Evolutionary conservation across 2,888 invertebrate species (phyloP).

Genomic region (Kryphioiulus occultus): DNA sequence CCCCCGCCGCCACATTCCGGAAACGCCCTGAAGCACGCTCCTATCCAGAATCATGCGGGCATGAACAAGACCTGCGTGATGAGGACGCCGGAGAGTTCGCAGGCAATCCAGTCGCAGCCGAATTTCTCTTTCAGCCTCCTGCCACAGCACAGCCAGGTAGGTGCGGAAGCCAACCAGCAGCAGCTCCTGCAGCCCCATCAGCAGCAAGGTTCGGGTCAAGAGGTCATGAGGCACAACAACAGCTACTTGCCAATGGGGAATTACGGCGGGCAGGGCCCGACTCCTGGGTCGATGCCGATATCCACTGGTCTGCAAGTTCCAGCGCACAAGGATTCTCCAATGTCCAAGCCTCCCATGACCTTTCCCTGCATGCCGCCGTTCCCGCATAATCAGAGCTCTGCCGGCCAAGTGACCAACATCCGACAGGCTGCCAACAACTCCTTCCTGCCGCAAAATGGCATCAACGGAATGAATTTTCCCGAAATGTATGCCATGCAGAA

Average conservation of each 20-base stretch:
- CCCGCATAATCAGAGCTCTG: not conserved
- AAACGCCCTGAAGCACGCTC: not conserved
- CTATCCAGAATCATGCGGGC: not conserved
- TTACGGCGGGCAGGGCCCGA: not conserved
- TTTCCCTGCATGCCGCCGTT: constrained; percentile 48
- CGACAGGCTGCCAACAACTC: constrained; percentile 42
- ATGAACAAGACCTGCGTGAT: constrained; percentile 41
- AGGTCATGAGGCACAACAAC: constrained; percentile 45
- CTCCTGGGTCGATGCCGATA: not conserved
- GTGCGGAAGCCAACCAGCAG: constrained; percentile 48
- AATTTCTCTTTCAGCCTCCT: constrained; percentile 50
- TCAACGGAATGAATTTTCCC: constrained; percentile 12
- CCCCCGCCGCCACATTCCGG: not conserved
- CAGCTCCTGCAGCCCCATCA: constrained; percentile 52
- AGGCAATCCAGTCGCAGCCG: constrained; percentile 47
- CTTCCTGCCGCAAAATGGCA: not conserved
- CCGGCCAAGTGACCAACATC: constrained; percentile 37
- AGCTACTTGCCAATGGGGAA: constrained; percentile 45
- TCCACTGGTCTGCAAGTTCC: constrained; percentile 16
- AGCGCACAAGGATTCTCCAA: constrained; percentile 35
- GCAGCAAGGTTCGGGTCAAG: constrained; percentile 48
- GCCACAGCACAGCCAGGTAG: constrained; percentile 37
- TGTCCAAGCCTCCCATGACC: not conserved
- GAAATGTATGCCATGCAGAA: not conserved
- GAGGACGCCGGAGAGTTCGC: not conserved